Evolutionary conservation across 2,797 vertebrate genomes (phyloP), one percentile per base, ranked within the genome.

Genomic region (Eptatretus atami): DNA sequence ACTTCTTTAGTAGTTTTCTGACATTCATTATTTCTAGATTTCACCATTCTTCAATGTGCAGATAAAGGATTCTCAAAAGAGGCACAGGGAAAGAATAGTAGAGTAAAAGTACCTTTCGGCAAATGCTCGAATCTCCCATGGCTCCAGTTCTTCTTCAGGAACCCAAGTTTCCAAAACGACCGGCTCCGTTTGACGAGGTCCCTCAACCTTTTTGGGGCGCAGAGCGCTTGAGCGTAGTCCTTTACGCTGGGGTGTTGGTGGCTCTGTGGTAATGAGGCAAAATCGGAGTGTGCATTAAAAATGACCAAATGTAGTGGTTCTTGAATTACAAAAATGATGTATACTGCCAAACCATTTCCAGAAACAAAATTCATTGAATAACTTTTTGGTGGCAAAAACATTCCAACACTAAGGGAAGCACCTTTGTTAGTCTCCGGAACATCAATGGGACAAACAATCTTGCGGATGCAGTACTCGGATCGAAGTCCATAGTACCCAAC

Each of bases 101-200:
- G 31, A 2, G 31, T 44, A 3, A 2, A 44, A 44, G 31, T 76
- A 94, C 90, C 88, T 85, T 74, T 96, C 90, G 68, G 90, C 84
- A 78, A 96, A 96, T 64, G 86, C 87, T 75, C 86, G 79, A 72
- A 96, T 96, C 75, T 95, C 86, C 90, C 90, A 96, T 31, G 95
- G 78, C 65, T 95, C 87, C 71, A 96, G 75, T 63, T 96, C 90
- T 69, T 96, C 90, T 71, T 96, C 90, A 6, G 88, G 78, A 31
- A 94, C 82, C 90, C 90, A 96, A 53, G 80, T 85, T 76, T 96
- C 90, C 11, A 93, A 82, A 70, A 96, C 80, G 67, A 94, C 82
- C 9, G 90, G 90, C 44, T 88, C 90, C 0, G 86, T 93, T 73
- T 93, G 86, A 75, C 93, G 95, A 69, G 84, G 81, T 1, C 84